Evolutionary conservation across 2,113 vertebrate species (phyloP).

Genomic region (Anser cygnoides): DNA sequence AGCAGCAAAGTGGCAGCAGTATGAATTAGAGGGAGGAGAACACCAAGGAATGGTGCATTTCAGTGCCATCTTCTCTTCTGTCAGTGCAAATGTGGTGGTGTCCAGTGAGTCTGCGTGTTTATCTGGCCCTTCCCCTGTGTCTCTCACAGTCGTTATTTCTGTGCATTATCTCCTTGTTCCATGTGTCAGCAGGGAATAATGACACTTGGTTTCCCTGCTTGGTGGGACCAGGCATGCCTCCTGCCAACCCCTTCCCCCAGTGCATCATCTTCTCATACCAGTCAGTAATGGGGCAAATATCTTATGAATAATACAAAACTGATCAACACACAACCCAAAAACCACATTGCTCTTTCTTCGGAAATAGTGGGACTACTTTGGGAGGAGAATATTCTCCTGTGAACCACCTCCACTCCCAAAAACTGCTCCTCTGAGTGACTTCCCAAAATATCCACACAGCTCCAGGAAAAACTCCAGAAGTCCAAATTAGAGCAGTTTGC

Average conservation of each 20-base stretch:
- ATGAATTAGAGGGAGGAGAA: neutral
- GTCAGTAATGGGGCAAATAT: rapidly evolving
- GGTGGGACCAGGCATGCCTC: neutral
- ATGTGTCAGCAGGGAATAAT: neutral
- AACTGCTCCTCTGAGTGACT: neutral
- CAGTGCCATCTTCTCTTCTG: neutral
- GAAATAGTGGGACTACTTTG: neutral
- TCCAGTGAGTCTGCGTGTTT: neutral
- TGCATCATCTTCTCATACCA: rapidly evolving
- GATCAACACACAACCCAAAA: neutral
- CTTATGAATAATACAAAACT: neutral
- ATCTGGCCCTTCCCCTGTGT: neutral
- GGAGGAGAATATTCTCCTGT: neutral
- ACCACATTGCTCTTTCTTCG: neutral
- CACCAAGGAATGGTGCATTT: neutral
- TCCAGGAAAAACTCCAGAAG: conserved; percentile 28
- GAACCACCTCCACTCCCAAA: neutral
- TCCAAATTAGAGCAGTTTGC: neutral
- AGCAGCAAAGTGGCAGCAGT: rapidly evolving
- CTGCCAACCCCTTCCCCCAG: neutral
- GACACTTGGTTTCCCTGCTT: neutral
- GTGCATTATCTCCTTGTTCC: neutral
- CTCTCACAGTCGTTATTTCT: neutral
- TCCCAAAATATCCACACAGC: neutral
- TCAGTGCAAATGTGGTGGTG: neutral